Percentiles rank a stretch among this genome's conserved stretches.
Conservation (phyloP, 2,797 vertebrate genomes). For the Acanthurus tractus region DNA sequence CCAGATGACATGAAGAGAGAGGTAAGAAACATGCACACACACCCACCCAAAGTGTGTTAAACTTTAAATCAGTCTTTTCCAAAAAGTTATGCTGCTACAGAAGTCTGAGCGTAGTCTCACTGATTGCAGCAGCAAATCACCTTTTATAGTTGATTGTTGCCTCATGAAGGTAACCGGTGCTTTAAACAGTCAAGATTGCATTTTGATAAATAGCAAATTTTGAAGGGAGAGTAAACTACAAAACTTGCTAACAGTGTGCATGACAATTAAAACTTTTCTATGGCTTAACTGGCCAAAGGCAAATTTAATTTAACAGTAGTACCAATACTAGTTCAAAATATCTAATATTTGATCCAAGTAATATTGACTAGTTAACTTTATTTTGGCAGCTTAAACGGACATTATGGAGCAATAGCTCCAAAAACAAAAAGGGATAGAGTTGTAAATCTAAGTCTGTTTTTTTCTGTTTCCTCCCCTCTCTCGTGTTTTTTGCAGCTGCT, state of each 20-base stretch:
- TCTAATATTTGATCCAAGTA: too few species aligned
- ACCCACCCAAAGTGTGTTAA: background rate
- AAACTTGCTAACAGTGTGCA: background rate
- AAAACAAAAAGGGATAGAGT: too few species aligned
- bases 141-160: background rate
- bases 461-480: background rate
- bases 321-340: background rate
- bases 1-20: slow-evolving; percentile 92
- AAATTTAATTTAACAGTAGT: background rate
- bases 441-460: too few species aligned
- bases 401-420: too few species aligned
- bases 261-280: background rate
- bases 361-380: too few species aligned
- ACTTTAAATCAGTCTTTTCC: background rate
- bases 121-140: background rate
- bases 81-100: background rate
- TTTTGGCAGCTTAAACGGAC: too few species aligned
- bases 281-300: too few species aligned
- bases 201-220: background rate
- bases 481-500: slow-evolving; percentile 86
- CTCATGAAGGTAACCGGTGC: background rate
- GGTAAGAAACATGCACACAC: slow-evolving; percentile 77
- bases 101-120: background rate
- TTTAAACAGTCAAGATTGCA: background rate
- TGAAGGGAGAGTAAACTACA: background rate